Evolutionary conservation across 2,797 vertebrate genomes (phyloP).

Genomic region (Delichon dasypus): DNA sequence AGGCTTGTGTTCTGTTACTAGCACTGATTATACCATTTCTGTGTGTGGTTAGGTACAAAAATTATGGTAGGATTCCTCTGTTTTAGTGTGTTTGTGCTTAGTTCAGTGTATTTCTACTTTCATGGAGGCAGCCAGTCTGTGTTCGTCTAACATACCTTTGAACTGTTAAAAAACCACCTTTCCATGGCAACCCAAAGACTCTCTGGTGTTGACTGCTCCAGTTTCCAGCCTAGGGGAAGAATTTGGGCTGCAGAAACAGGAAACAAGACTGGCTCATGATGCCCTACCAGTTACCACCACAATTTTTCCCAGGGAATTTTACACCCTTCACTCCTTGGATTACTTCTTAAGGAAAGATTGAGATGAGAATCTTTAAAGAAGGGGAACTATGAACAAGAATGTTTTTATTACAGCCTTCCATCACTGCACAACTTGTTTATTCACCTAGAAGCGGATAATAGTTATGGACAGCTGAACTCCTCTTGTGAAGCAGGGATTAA

Average conservation of each 20-base stretch:
- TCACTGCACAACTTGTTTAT: not conserved
- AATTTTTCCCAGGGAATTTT: not conserved
- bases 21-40: not conserved
- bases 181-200: not conserved
- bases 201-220: not conserved
- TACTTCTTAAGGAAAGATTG: not conserved
- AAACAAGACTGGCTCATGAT: not conserved
- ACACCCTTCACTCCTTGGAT: not conserved
- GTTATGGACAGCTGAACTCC: not conserved
- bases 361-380: not conserved
- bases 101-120: not conserved
- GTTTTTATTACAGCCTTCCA: not conserved
- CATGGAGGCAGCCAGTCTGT: not conserved
- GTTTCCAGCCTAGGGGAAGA: not conserved
- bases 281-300: not conserved
- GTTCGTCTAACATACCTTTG: accelerated
- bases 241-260: not conserved
- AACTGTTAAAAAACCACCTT: not conserved
- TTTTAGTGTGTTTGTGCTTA: not conserved
- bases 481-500: not conserved
- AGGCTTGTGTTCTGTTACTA: not conserved
- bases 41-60: not conserved
- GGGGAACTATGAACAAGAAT: not conserved
- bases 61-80: not conserved
- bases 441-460: not conserved